phyloP scores from a whole-genome alignment of 2,888 invertebrate genomes.

The Aproaerema taeniolella region DNA sequence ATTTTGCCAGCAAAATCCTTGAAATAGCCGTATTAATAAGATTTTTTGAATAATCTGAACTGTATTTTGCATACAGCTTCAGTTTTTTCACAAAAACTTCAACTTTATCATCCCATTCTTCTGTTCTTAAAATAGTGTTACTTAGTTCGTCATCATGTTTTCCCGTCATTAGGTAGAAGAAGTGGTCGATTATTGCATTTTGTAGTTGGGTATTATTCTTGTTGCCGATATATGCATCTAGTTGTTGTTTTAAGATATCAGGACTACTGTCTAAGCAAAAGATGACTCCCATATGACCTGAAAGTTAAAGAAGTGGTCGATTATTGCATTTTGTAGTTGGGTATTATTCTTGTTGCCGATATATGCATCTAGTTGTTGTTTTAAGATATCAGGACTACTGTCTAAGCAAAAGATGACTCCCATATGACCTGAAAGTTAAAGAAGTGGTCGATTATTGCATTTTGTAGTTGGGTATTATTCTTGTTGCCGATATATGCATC shows the following conservation, averaged over 20 bases:
- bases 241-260: conserved; percentile 33
- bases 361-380: too few relatives aligned
- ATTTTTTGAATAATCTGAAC: conserved; percentile 29
- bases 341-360: too few relatives aligned
- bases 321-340: too few relatives aligned
- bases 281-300: conserved; percentile 41
- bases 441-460: too few relatives aligned
- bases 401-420: too few relatives aligned
- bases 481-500: too few relatives aligned
- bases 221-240: conserved; percentile 34
- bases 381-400: too few relatives aligned
- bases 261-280: conserved; percentile 49
- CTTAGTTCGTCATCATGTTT: conserved; percentile 18
- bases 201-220: conserved; percentile 30
- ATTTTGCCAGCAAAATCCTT: conserved; percentile 30
- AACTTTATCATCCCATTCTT: conserved; percentile 31
- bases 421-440: too few relatives aligned
- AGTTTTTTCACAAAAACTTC: conserved; percentile 26
- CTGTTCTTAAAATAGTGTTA: conserved; percentile 22
- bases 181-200: conserved; percentile 30
- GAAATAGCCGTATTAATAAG: conserved; percentile 32
- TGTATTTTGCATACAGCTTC: conserved; percentile 13
- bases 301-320: too few relatives aligned
- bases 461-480: too few relatives aligned
- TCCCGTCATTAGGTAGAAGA: conserved; percentile 30